Conservation (phyloP, 1,140 invertebrate species). For the Aleiodes sp. region DNA sequence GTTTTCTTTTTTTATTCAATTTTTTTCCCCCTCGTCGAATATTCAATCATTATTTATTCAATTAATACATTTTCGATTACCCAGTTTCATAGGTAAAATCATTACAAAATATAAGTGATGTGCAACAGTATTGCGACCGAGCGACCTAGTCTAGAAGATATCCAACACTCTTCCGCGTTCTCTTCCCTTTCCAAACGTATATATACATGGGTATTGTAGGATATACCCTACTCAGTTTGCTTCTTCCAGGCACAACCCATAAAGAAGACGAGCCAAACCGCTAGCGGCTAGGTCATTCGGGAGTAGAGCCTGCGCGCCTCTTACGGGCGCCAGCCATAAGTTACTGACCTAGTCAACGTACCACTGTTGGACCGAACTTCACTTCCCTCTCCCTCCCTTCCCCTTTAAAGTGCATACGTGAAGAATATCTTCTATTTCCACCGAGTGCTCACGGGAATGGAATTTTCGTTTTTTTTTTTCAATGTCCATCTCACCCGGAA, state of each 20-base stretch:
- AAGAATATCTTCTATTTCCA: neutral
- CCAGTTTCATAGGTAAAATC: neutral
- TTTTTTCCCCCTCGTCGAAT: too few relatives aligned
- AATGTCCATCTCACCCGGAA: neutral
- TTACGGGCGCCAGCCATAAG: constrained; percentile 44
- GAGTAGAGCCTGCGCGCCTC: constrained; percentile 28
- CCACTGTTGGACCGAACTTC: constrained; percentile 19
- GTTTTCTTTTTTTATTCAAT: too few relatives aligned
- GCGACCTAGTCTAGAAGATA: constrained; percentile 65
- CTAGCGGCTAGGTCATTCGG: constrained; percentile 54
- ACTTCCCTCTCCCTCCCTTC: constrained; percentile 6
- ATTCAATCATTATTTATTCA: too few relatives aligned
- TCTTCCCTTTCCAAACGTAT: constrained; percentile 60
- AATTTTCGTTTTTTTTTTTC: neutral
- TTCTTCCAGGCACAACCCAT: constrained; percentile 36
- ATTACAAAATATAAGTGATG: constrained; percentile 11
- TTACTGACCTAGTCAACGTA: constrained; percentile 55
- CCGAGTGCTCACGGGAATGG: neutral
- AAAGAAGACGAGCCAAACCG: constrained; percentile 34
- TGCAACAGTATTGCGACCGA: constrained; percentile 63
- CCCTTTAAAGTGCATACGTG: too few relatives aligned
- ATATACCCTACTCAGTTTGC: constrained; percentile 35
- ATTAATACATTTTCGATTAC: too few relatives aligned
- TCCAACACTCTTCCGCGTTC: constrained; percentile 63
- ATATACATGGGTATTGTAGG: neutral